A percentile compares a stretch with the other conserved stretches of the same genome.
These are phyloP conservation scores for Scaptodrosophila latifasciaeformis DNA, from an alignment of 2,888 invertebrate species.

Conservation along the genomic window DNA sequence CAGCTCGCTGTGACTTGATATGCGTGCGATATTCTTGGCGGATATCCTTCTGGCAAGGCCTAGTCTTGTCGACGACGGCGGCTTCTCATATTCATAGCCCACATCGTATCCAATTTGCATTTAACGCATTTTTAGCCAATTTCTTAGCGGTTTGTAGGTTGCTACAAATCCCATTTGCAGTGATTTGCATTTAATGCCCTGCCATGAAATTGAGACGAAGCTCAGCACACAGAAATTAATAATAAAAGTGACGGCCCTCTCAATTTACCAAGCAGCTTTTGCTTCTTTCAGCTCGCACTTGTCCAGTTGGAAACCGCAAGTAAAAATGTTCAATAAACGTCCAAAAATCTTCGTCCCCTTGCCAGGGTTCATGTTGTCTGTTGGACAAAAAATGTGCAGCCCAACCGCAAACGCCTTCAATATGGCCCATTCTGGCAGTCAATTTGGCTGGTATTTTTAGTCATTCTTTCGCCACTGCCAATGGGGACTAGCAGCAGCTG, in stretches of 20 bases:
- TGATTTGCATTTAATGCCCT: conserved; percentile 70
- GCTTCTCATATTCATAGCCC: no score
- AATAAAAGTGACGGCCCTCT: conserved; percentile 30
- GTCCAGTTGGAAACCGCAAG: conserved; percentile 44
- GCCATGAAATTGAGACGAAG: conserved; percentile 56
- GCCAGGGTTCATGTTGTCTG: background rate
- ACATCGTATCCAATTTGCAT: conserved; percentile 67
- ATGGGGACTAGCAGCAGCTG: conserved; percentile 46
- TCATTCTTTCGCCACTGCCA: conserved; percentile 29
- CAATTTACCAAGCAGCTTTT: conserved; percentile 27
- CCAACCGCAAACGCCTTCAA: conserved; percentile 60
- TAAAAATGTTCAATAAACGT: conserved; percentile 68
- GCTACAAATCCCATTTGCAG: conserved; percentile 57
- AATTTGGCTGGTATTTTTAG: conserved; percentile 54
- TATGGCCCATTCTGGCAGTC: conserved; percentile 43
- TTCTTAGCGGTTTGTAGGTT: conserved; percentile 25
- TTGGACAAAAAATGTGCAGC: conserved; percentile 29
- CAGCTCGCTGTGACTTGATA: conserved; percentile 41
- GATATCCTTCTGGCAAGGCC: conserved; percentile 50
- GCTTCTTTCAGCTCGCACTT: conserved; percentile 14
- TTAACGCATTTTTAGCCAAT: conserved; percentile 64
- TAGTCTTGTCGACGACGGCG: conserved; percentile 15
- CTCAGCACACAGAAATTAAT: conserved; percentile 32
- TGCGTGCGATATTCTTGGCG: conserved; percentile 56
- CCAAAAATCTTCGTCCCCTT: conserved; percentile 21